Conservation (phyloP, 2,888 invertebrate genomes). For the Amiota mariae region DNA sequence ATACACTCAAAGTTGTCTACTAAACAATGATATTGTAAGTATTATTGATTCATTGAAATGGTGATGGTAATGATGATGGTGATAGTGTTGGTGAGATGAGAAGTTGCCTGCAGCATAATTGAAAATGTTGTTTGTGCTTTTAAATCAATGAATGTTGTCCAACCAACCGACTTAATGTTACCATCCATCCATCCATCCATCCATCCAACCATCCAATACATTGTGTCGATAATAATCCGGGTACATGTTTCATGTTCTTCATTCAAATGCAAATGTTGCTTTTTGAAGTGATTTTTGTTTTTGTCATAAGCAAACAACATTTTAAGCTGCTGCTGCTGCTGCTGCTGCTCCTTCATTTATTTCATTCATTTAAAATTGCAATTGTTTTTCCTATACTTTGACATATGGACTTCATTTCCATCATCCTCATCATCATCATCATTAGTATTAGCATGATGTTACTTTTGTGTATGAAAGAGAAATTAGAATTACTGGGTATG, state of each 20-base stretch:
- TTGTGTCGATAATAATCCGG: conserved; percentile 5
- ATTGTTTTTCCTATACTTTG: too few species aligned
- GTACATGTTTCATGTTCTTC: not conserved
- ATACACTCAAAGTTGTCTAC: conserved; percentile 5
- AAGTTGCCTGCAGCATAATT: conserved; percentile 6
- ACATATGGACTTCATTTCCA: too few species aligned
- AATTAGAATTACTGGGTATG: too few species aligned
- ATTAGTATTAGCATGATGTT: too few species aligned
- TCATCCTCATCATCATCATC: too few species aligned
- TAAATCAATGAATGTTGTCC: not conserved
- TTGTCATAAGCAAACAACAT: conserved; percentile 2
- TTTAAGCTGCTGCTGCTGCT: not conserved
- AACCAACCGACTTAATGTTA: not conserved
- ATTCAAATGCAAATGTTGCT: too few species aligned
- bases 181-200: too few species aligned
- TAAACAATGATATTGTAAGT: conserved; percentile 8
- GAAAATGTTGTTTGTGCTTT: not conserved
- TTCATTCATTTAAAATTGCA: too few species aligned
- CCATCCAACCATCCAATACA: not conserved
- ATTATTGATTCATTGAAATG: conserved; percentile 19
- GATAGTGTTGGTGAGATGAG: not conserved
- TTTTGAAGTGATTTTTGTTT: not conserved
- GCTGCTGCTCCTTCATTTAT: too few species aligned
- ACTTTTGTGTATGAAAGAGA: too few species aligned
- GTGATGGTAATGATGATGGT: not conserved